Evolutionary conservation across 1,140 invertebrate species (phyloP).

Genomic region (Formica exsecta): DNA sequence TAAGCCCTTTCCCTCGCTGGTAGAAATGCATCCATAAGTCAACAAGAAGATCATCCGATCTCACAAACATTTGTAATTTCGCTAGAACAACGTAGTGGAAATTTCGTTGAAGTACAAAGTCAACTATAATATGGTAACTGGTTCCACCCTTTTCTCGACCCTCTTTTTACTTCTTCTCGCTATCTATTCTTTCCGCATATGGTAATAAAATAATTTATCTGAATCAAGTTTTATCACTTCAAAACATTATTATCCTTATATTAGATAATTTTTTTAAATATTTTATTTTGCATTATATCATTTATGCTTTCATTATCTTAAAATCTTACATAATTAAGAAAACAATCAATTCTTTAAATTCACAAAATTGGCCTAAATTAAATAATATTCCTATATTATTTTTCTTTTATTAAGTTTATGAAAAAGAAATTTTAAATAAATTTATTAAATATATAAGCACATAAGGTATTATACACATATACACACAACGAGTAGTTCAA

Average conservation of each 20-base stretch:
- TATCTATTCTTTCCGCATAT: background rate
- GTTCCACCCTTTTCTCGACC: conserved; percentile 27
- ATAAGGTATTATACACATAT: background rate
- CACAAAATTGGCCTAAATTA: no score
- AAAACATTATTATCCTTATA: background rate
- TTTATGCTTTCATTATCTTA: background rate
- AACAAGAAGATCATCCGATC: conserved; percentile 62
- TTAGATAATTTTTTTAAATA: background rate
- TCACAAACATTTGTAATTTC: conserved; percentile 55
- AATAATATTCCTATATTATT: no score
- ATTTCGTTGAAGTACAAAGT: conserved; percentile 42
- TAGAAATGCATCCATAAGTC: conserved; percentile 38
- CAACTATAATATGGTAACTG: conserved; percentile 56
- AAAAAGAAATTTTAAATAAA: background rate
- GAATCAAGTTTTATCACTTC: background rate
- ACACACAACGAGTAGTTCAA: background rate
- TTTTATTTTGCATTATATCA: background rate
- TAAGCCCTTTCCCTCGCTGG: background rate
- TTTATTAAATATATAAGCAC: background rate
- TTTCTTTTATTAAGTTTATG: no score
- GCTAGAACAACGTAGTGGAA: conserved; percentile 20
- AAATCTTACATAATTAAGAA: background rate
- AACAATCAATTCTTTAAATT: background rate
- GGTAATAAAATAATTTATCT: background rate
- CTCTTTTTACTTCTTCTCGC: conserved; percentile 16